These are phyloP conservation scores for Pterocles gutturalis DNA, from an alignment of 2,113 vertebrate genomes.

Conservation along the genomic window DNA sequence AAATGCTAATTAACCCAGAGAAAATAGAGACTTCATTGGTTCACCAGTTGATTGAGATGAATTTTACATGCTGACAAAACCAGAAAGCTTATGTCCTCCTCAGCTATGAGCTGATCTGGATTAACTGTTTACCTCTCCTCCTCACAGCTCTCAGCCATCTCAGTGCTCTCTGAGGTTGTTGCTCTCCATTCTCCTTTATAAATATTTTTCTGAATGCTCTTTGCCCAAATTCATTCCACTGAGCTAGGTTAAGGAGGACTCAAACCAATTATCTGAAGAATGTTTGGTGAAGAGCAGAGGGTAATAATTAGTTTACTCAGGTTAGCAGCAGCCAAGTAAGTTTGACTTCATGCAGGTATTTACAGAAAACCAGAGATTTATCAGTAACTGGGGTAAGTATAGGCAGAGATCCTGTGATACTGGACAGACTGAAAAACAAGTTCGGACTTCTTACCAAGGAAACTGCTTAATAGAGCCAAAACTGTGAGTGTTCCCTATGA, in stretches of 20 bases:
- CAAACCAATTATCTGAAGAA: neutral
- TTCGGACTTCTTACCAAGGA: neutral
- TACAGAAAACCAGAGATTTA: neutral
- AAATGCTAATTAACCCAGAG: neutral
- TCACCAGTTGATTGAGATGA: neutral
- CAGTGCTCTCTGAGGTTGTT: neutral
- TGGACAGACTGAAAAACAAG: neutral
- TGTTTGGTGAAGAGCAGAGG: neutral
- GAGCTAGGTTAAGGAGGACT: neutral
- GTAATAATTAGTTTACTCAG: neutral
- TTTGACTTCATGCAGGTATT: neutral
- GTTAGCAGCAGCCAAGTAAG: neutral
- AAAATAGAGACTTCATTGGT: neutral
- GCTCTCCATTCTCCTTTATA: neutral
- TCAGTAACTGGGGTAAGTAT: neutral
- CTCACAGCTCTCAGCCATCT: neutral
- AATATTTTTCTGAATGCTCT: neutral
- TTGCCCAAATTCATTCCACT: neutral
- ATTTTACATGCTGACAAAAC: neutral
- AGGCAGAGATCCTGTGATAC: neutral
- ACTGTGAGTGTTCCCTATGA: neutral
- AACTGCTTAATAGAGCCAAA: neutral
- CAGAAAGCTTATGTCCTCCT: neutral
- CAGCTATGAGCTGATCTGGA: neutral
- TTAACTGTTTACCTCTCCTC: neutral